These are phyloP conservation scores for Molossus alvarezi DNA, from an alignment of 2,797 vertebrate genomes.

Conservation along the genomic window DNA sequence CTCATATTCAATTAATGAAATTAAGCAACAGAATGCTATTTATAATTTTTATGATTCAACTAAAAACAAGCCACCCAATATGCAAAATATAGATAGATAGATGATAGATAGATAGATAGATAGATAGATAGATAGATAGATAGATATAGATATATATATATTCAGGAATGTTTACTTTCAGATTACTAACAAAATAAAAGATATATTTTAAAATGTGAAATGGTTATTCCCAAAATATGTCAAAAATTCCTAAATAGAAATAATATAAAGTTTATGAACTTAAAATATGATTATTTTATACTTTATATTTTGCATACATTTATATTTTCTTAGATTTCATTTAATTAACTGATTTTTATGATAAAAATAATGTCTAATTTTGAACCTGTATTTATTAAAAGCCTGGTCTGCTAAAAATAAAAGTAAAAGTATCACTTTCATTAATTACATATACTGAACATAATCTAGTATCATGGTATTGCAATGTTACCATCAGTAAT, in stretches of 20 bases:
- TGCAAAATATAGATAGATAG: too few relatives aligned
- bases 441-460: background rate
- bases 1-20: background rate
- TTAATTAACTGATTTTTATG: background rate
- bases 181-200: slow-evolving; percentile 52
- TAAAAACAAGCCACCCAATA: background rate
- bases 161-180: background rate
- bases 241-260: slow-evolving; percentile 4
- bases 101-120: too few relatives aligned
- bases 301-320: background rate
- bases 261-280: background rate
- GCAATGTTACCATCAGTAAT: background rate
- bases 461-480: background rate
- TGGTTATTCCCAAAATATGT: background rate
- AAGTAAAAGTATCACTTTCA: slow-evolving; percentile 13
- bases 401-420: background rate
- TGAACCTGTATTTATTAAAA: slow-evolving; percentile 20
- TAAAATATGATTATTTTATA: background rate
- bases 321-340: slow-evolving; percentile 36
- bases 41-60: background rate
- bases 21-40: background rate
- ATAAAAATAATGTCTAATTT: background rate
- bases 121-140: too few relatives aligned
- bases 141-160: background rate
- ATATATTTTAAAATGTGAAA: background rate